Percentiles rank a stretch among this genome's conserved stretches.
Evolutionary conservation across 2,797 vertebrate species (phyloP).

Genomic region (Falco novaeseelandiae): DNA sequence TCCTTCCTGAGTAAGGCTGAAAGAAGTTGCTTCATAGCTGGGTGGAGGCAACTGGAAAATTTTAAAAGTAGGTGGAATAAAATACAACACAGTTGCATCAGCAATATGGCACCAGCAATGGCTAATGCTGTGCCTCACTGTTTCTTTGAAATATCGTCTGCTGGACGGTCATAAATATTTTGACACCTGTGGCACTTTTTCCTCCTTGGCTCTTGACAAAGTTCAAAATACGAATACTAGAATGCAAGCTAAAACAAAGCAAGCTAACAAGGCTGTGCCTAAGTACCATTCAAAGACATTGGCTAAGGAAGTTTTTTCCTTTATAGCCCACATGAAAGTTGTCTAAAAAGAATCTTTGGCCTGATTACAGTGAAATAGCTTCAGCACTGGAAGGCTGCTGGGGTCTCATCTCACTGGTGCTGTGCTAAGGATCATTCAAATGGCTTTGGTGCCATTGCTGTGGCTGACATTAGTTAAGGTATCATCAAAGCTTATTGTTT

Average conservation of each 20-base stretch:
- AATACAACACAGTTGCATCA: neutral
- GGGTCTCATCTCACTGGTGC: neutral
- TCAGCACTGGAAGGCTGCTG: neutral
- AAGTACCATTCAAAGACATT: neutral
- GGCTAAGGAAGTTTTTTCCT: neutral
- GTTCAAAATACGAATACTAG: neutral
- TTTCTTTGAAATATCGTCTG: neutral
- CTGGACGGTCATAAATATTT: neutral
- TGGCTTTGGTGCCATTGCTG: neutral
- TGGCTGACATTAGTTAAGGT: neutral
- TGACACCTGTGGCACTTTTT: neutral
- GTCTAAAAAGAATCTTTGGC: neutral
- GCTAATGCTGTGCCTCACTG: neutral
- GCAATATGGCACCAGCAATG: neutral
- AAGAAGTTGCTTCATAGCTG: neutral
- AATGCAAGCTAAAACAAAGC: neutral
- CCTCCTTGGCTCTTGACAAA: neutral
- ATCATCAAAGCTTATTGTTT: neutral
- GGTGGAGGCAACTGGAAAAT: neutral
- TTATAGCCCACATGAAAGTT: neutral
- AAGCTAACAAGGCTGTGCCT: neutral
- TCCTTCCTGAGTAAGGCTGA: neutral
- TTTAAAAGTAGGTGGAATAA: neutral
- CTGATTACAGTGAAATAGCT: fast-evolving
- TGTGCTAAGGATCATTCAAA: neutral